Conservation (phyloP, 2,888 invertebrate species). For the Bimastos eiseni region DNA sequence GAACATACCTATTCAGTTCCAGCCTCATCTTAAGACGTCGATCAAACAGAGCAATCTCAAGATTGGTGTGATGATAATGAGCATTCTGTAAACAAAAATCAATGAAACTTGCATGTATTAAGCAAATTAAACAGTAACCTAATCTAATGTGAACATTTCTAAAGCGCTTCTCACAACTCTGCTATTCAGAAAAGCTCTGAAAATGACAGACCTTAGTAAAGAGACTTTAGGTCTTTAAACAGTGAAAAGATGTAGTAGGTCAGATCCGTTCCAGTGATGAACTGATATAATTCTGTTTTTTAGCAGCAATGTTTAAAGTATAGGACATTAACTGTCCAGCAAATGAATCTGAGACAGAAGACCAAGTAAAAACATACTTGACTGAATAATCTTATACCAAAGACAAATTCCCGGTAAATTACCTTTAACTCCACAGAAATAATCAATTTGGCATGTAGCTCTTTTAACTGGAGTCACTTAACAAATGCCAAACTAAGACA, state of each 20-base stretch:
- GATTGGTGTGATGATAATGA: conserved; percentile 25
- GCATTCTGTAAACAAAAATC: conserved; percentile 20
- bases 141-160: too few relatives aligned
- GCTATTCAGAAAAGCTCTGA: too few relatives aligned
- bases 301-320: neutral
- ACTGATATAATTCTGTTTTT: neutral
- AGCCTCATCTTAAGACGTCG: conserved; percentile 7
- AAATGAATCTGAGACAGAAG: neutral
- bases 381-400: neutral
- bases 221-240: too few relatives aligned
- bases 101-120: neutral
- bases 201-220: too few relatives aligned
- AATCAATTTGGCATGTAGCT: neutral
- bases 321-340: neutral
- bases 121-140: neutral
- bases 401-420: neutral
- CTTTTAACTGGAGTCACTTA: neutral
- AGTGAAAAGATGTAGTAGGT: too few relatives aligned
- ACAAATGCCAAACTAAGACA: neutral
- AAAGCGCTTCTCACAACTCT: too few relatives aligned
- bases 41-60: conserved; percentile 5
- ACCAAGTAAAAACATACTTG: neutral
- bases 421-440: neutral
- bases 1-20: conserved; percentile 1
- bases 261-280: too few relatives aligned